Conservation (phyloP, 2,113 vertebrate genomes). For the Symphodus melops region DNA sequence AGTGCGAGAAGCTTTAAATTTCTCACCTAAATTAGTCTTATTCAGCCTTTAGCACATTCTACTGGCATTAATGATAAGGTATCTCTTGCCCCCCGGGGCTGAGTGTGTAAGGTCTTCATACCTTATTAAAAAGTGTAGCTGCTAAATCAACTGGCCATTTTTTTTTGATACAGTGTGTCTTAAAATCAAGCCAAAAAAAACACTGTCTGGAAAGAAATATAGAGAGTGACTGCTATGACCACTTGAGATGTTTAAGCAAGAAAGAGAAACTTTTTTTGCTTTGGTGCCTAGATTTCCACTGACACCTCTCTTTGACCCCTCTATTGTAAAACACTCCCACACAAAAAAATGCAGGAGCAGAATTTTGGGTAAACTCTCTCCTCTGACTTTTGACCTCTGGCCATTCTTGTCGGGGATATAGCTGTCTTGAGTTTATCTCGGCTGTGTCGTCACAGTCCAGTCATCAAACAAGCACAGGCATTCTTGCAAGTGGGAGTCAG, state of each 20-base stretch:
- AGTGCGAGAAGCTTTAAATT: background rate
- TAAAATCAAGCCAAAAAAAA: too few species aligned
- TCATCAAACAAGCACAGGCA: conserved; percentile 41
- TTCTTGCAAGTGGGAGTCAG: conserved; percentile 59
- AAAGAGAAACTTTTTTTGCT: conserved; percentile 19
- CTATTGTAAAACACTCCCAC: conserved; percentile 12
- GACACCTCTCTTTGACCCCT: conserved; percentile 38
- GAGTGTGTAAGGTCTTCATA: conserved; percentile 54
- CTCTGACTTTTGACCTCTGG: conserved; percentile 56
- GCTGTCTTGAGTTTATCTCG: conserved; percentile 60
- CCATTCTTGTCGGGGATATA: conserved; percentile 49
- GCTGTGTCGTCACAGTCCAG: conserved; percentile 33
- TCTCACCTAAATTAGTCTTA: background rate
- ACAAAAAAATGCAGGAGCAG: conserved; percentile 60
- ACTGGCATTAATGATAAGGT: too few species aligned
- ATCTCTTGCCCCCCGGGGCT: conserved; percentile 36
- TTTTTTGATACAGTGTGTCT: too few species aligned
- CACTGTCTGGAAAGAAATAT: too few species aligned
- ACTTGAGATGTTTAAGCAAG: background rate
- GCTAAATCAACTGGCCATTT: conserved; percentile 29
- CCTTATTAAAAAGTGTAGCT: conserved; percentile 43
- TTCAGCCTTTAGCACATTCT: conserved; percentile 16
- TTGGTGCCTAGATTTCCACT: conserved; percentile 19
- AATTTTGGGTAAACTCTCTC: conserved; percentile 34
- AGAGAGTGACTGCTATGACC: too few species aligned